A percentile compares a stretch with the other conserved stretches of the same genome.
Conservation (phyloP, 2,888 invertebrate genomes). For the Tenodera sinensis region DNA sequence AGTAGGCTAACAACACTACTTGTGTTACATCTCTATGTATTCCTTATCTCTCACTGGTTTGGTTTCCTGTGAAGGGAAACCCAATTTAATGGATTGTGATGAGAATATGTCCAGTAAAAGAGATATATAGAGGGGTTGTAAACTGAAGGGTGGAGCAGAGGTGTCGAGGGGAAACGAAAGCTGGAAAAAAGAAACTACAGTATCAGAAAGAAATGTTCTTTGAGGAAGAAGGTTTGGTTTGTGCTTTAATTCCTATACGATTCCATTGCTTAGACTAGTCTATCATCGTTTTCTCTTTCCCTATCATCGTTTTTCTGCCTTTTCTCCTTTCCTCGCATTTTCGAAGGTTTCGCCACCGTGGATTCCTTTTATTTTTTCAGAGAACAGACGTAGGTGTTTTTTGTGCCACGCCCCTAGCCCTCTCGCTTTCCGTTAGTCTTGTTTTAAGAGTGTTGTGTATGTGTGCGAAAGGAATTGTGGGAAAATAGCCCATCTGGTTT, state of each 20-base stretch:
- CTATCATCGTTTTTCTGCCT: neutral
- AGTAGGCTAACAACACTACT: neutral
- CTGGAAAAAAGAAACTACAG: neutral
- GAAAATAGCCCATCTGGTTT: constrained; percentile 16
- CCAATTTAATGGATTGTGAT: constrained; percentile 7
- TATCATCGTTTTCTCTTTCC: neutral
- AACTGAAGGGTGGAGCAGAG: neutral
- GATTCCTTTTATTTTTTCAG: neutral
- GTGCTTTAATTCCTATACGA: constrained; percentile 6
- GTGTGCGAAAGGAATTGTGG: constrained; percentile 6
- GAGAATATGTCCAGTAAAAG: neutral
- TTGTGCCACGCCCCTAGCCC: neutral
- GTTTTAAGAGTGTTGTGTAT: neutral
- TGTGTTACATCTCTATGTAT: neutral
- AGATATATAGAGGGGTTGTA: neutral
- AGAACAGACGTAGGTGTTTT: neutral
- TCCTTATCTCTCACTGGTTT: neutral
- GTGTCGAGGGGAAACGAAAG: neutral
- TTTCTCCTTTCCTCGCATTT: neutral
- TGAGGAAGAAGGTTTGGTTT: neutral
- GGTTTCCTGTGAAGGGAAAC: neutral
- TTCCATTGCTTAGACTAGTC: neutral
- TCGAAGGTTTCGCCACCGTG: neutral
- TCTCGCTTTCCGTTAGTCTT: neutral
- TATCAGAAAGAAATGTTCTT: neutral